These are phyloP conservation scores for Ophiothrix spiculata DNA, from an alignment of 35 echinoderm and acorn worm genomes.

Conservation along the genomic window DNA sequence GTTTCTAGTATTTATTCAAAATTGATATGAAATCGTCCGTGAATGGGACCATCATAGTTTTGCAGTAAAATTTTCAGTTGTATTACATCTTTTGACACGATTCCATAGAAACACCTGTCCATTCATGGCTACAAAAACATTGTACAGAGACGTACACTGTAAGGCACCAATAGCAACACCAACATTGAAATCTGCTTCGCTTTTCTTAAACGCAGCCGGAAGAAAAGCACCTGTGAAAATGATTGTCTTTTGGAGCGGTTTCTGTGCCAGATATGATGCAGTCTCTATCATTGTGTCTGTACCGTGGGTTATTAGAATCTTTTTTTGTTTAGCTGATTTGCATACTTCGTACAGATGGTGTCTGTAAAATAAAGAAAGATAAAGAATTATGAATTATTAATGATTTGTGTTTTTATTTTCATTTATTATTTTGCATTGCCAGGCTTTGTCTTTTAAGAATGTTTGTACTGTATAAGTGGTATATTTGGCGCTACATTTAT, in stretches of 20 bases:
- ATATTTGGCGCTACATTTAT: no score
- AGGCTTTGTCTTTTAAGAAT: no score
- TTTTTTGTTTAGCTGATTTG: constrained; percentile 3
- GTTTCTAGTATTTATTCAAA: no score
- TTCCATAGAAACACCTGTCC: constrained; percentile 49
- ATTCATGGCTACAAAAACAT: constrained; percentile 59
- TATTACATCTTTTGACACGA: constrained; percentile 31
- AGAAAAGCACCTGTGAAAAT: constrained; percentile 66
- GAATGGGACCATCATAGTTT: constrained; percentile 25
- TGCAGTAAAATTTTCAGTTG: constrained; percentile 45
- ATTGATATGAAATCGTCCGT: no score
- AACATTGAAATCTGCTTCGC: constrained; percentile 59
- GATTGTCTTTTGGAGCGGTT: constrained; percentile 49
- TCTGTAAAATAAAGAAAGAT: neutral
- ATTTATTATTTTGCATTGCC: neutral
- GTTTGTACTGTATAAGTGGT: no score
- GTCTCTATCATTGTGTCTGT: constrained; percentile 68
- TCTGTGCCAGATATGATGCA: constrained; percentile 40
- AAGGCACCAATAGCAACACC: constrained; percentile 57
- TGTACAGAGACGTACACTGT: constrained; percentile 32
- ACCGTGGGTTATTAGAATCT: constrained; percentile 63
- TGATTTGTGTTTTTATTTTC: neutral
- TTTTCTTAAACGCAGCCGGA: constrained; percentile 56
- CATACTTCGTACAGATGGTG: constrained; percentile 15
- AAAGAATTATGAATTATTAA: neutral